Evolutionary conservation across 1,140 invertebrate genomes (phyloP), one percentile per base, ranked within the genome.

Genomic region (Panonychus citri): DNA sequence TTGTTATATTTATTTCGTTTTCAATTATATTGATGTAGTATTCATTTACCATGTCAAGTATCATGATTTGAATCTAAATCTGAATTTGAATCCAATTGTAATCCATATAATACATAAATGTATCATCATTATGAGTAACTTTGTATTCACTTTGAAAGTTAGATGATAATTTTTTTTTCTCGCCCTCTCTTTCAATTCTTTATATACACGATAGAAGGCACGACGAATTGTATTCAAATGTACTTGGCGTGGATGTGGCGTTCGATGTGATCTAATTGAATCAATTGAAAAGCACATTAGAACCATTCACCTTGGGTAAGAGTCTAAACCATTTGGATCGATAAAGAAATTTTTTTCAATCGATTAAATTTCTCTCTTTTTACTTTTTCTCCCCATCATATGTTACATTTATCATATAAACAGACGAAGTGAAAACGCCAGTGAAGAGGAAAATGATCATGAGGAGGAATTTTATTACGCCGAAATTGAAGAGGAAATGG

Each of bases 331-430:
- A n/a, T n/a, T n/a, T n/a, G n/a, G n/a, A n/a, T n/a, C n/a, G n/a
- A n/a, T n/a, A n/a, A n/a, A n/a, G n/a, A n/a, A n/a, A n/a, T n/a
- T n/a, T n/a, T n/a, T n/a, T n/a, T 17, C 15, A 13, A n/a, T 10
- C 15, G 24, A 25, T 27, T 27, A 21, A 34, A 21, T 24, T 12
- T 13, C 19, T 13, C 15, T 24, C 12, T 12, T 26, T 15, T 49
- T 49, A 3, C 24, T 49, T 8, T 15, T 12, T 15, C 25, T 21
- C 15, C 63, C 60, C 3, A 63, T 64, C 21, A 65, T 63, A 25
- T 49, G 63, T 40, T 62, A 56, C 27, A 86, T 90, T 68, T 77
- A 83, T 61, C 86, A 93, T 70, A 90, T 93, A 52, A 52, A 24
- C 26, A 37, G 34, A 39, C 28, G 34, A 3, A 37, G 13, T 39